Evolutionary conservation across 2,888 invertebrate species (phyloP), one percentile per base, ranked within the genome.

Genomic region (Lacanobia wlatinum): DNA sequence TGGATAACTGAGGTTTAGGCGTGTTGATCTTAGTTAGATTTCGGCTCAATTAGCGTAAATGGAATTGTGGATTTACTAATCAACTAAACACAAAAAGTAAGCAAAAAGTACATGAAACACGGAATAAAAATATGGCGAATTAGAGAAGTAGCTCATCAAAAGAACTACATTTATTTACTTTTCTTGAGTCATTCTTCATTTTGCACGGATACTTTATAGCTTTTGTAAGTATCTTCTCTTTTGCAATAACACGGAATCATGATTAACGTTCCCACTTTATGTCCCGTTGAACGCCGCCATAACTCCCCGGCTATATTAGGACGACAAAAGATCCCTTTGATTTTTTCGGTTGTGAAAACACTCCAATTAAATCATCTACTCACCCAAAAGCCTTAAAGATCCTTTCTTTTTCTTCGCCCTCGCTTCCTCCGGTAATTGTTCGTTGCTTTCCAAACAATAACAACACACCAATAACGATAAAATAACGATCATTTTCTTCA

Each of bases 391-490:
- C 72, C 91, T 90, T 38, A 91, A 78, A 7, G 92, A 84, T 66
- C 89, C 90, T 80, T 93, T 96, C 84, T 93, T 94, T 88, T 94
- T 95, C 80, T 93, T 95, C 0, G 95, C 95, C 78, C 95, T 91
- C 9, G 92, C 88, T 66, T 95, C 96, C 70, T 92, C 93, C 18
- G 88, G 64, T 53, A 92, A 73, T 53, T 92, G 80, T 69, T 90
- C 91, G 77, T 87, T 91, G 68, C 86, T 89, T 53, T 93, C 93
- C 72, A 90, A 87, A 85, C 95, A 95, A 85, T 92, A 94, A 88
- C 94, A 95, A 78, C 91, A 93, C 80, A 89, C 90, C 53, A 93
- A 80, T 66, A 95, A 67, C 84, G 90, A 82, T 38, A 86, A 87
- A 63, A 95, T 69, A 80, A 95, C 78, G 2, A 90, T 59, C 43